Conservation (phyloP, 2,888 invertebrate species). For the Trichogramma dendrolimi region DNA sequence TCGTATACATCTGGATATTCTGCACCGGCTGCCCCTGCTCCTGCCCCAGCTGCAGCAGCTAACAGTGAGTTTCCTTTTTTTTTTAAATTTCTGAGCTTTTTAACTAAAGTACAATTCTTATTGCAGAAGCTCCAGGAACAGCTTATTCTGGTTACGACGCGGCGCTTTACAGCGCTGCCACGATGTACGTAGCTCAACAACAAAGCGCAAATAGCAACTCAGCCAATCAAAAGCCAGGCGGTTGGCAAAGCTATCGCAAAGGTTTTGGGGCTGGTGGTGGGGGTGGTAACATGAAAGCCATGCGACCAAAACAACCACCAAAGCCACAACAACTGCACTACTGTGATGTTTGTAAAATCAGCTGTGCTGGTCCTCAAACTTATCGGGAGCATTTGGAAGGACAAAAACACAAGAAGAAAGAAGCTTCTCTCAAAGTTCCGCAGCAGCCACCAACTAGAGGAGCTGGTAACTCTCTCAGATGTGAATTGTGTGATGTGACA, state of each 20-base stretch:
- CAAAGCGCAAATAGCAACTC: conserved; percentile 54
- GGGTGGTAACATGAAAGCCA: conserved; percentile 56
- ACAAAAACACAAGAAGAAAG: conserved; percentile 98
- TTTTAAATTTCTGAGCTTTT: not conserved
- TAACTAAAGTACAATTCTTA: conserved; percentile 18
- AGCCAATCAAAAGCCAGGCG: conserved; percentile 54
- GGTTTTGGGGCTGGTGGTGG: conserved; percentile 56
- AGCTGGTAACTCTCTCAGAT: conserved; percentile 72
- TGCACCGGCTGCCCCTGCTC: conserved; percentile 49
- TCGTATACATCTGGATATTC: conserved; percentile 49
- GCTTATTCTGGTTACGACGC: conserved; percentile 87
- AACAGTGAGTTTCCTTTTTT: conserved; percentile 47
- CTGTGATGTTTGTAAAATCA: conserved; percentile 98
- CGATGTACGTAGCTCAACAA: conserved; percentile 84
- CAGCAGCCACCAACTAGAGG: conserved; percentile 54
- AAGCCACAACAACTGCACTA: conserved; percentile 93
- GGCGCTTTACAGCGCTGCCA: conserved; percentile 91
- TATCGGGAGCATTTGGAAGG: conserved; percentile 97
- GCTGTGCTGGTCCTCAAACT: conserved; percentile 91
- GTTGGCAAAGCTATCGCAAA: conserved; percentile 62
- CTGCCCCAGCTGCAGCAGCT: conserved; percentile 46
- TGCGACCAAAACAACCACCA: conserved; percentile 75
- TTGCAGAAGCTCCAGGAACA: conserved; percentile 61
- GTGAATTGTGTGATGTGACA: conserved; percentile 96
- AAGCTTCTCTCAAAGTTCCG: conserved; percentile 75